Base-by-base conservation (phyloP, 2,888 invertebrate genomes). In the Plagodis pulveraria region DNA sequence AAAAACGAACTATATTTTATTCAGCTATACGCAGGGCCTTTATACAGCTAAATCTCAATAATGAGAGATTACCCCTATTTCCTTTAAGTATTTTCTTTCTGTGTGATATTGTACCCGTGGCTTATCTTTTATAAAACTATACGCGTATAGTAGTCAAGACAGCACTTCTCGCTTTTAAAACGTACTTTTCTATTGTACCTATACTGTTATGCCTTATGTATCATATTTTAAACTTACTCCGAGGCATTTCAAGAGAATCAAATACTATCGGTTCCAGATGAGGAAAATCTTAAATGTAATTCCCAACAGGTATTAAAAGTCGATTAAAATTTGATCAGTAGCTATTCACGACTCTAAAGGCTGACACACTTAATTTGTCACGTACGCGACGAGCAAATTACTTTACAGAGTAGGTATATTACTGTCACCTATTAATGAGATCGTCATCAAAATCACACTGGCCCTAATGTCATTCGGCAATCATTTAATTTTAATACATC, bases 331-430 rank as follows among this genome's bases (percentile, higher is more conserved):
- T 62, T 74, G 66, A 78, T 83, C 71, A 72, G 36, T 46, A 50
- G 58, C 62, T 67, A 73, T 69, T 71, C 73, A 76, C 74, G 58
- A 63, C 63, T 66, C 66, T 80, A 81, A 80, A 70, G 65, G 52
- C 52, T 84, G 87, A 87, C 87, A 86, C 81, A 87, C 75, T 86
- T 89, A 53, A 56, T 77, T 72, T 73, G 88, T 89, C 90, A 90
- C 88, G 89, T 89, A 89, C 79, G 81, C 85, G 70, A 63, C 45
- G 60, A 66, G 66, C 65, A 74, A 80, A 78, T 75, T 71, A 65
- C 65, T 77, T 68, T 70, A 66, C 62, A 71, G 76, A 74, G 76
- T 78, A 78, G 73, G 11, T 6, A 9, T 35, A 11, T 36, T 67
- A 70, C 72, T 71, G 78, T 77, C 67, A 65, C 62, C 45, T 40